These are phyloP conservation scores for Tyto alba DNA, from an alignment of 2,113 vertebrate genomes.

Conservation along the genomic window DNA sequence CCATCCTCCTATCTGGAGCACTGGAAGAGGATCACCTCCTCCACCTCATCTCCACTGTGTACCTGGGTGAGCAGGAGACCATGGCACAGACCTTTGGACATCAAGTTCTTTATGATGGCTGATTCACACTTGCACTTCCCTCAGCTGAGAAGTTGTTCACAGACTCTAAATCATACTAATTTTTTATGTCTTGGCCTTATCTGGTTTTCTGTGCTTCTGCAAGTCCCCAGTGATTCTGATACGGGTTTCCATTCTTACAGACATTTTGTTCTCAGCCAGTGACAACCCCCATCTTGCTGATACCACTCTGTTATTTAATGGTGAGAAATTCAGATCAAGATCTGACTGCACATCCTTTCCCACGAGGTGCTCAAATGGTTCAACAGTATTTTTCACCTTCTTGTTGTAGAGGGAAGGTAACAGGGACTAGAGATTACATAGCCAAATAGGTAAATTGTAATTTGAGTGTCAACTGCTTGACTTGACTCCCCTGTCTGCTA, in stretches of 20 bases:
- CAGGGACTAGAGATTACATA: neutral
- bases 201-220: neutral
- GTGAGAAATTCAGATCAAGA: neutral
- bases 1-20: neutral
- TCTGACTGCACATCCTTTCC: neutral
- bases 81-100: neutral
- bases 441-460: no score
- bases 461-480: neutral
- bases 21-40: neutral
- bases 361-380: neutral
- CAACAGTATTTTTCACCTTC: neutral
- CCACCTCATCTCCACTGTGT: neutral
- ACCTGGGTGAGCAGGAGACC: neutral
- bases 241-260: neutral
- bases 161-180: neutral
- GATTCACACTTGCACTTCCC: neutral
- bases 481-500: neutral
- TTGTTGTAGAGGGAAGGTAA: neutral
- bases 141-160: neutral
- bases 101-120: neutral
- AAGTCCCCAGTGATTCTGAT: neutral
- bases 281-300: neutral
- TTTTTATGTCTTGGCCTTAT: neutral
- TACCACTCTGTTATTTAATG: neutral
- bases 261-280: neutral